phyloP scores from a whole-genome alignment of 2,797 vertebrate species.

The Lepus oiostolus region DNA sequence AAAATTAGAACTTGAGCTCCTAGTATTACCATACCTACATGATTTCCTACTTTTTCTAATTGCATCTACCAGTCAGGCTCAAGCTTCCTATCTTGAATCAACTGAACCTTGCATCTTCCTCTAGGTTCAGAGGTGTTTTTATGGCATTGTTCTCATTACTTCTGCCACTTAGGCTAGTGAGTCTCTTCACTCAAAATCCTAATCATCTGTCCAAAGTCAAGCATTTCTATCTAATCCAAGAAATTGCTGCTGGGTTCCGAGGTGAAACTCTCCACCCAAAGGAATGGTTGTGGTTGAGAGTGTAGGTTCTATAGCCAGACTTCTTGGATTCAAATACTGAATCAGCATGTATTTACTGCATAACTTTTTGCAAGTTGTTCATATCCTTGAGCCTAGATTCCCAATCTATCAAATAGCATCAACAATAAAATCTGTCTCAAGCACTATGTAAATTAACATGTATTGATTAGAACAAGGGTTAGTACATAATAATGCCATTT shows the following conservation, averaged over 20 bases:
- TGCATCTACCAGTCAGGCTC: background rate
- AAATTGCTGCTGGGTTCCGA: background rate
- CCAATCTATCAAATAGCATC: background rate
- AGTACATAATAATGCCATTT: background rate
- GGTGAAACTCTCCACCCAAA: background rate
- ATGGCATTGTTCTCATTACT: background rate
- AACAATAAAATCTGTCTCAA: slow-evolving; percentile 1
- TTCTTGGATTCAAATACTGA: background rate
- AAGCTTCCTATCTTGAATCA: background rate
- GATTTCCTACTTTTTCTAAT: background rate
- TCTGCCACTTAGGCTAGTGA: background rate
- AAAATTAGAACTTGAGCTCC: background rate
- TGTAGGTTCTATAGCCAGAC: background rate
- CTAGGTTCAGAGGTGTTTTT: background rate
- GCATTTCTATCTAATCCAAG: background rate
- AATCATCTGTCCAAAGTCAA: background rate
- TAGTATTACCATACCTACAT: background rate
- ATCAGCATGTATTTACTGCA: background rate
- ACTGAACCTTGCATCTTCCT: background rate
- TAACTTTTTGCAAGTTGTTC: background rate
- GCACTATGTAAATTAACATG: background rate
- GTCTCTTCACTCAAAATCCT: background rate
- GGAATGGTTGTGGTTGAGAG: background rate
- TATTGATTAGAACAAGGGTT: background rate
- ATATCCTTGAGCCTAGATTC: background rate